Percentiles rank a stretch among this genome's conserved stretches.
Conservation (phyloP, 1,140 invertebrate species). For the Drosophila grimshawi region DNA sequence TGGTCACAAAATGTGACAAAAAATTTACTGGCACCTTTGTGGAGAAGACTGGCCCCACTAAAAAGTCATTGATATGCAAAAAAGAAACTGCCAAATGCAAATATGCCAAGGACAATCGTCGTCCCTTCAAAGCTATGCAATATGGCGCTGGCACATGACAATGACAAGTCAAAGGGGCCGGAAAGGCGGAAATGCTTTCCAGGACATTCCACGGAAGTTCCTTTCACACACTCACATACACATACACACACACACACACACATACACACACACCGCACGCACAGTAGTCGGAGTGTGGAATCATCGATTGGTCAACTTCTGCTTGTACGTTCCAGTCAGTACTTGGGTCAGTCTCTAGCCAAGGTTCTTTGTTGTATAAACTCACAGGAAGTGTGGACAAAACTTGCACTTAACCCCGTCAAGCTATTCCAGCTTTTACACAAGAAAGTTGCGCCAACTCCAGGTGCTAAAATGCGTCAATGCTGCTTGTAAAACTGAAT, state of each 20-base stretch:
- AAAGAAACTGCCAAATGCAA: slow-evolving; percentile 68
- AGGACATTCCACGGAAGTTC: slow-evolving; percentile 64
- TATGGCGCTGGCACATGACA: slow-evolving; percentile 55
- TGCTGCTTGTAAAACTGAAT: too few relatives aligned
- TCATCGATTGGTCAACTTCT: slow-evolving; percentile 67
- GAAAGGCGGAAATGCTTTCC: slow-evolving; percentile 50
- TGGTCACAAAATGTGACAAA: slow-evolving; percentile 12
- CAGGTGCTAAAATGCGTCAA: slow-evolving; percentile 32
- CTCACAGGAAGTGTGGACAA: slow-evolving; percentile 62
- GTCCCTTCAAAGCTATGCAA: slow-evolving; percentile 23
- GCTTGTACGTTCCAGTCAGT: slow-evolving; percentile 9
- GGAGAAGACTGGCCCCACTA: slow-evolving; percentile 24
- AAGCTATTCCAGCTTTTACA: slow-evolving; percentile 2
- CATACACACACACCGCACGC: slow-evolving; percentile 1
- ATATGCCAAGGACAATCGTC: slow-evolving; percentile 45
- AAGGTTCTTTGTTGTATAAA: slow-evolving; percentile 28
- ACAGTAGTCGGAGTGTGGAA: neutral
- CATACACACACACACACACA: neutral
- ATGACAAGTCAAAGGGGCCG: slow-evolving; percentile 62
- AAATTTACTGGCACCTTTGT: slow-evolving; percentile 38
- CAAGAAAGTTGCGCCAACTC: slow-evolving; percentile 16
- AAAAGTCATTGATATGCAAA: slow-evolving; percentile 65
- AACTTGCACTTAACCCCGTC: slow-evolving; percentile 58
- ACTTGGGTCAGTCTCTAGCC: slow-evolving; percentile 11
- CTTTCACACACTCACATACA: slow-evolving; percentile 48